Base-by-base conservation (phyloP, 2,888 invertebrate species). In the Horisme vitalbata region DNA sequence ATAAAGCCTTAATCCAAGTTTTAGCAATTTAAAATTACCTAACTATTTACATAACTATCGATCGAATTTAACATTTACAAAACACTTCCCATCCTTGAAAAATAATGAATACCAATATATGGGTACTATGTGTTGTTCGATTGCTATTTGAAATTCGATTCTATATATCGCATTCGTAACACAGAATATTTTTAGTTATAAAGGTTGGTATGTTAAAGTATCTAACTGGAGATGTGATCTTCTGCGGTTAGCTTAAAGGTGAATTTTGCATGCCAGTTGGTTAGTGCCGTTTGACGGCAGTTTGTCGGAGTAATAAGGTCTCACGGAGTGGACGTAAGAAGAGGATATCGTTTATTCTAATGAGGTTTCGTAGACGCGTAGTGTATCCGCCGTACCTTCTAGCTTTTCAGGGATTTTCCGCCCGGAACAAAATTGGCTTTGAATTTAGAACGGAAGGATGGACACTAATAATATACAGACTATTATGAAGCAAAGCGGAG, bases 261-360 rank as follows among this genome's bases (percentile, higher is more conserved):
- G 52, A 59, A 58, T 57, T 63, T 52, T 41, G 57, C 53, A 37
- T 50, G 49, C 20, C 39, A 48, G 55, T 52, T 63, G 66, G 66
- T 62, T 72, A 75, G 71, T 77, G 76, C 75, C 79, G 80, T 84
- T 87, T 85, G 87, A 85, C 81, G 79, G 85, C 81, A 84, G 83
- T 88, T 88, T 87, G 86, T 87, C 79, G 85, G 74, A 79, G 83
- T 88, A 89, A 88, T 88, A 88, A 87, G 86, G 85, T 83, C 84
- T 84, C 80, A 75, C 75, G 74, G 79, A 87, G 84, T 88, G 88
- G 87, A 87, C 88, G 85, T 81, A 82, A 85, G 83, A 79, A 86
- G 82, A 84, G 87, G 85, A 88, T 86, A 88, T 89, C 88, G 87
- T 88, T 88, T 88, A 89, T 89, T 89, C 88, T 89, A 87, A 89